phyloP scores from a whole-genome alignment of 2,888 invertebrate species.

The Busseola fusca region DNA sequence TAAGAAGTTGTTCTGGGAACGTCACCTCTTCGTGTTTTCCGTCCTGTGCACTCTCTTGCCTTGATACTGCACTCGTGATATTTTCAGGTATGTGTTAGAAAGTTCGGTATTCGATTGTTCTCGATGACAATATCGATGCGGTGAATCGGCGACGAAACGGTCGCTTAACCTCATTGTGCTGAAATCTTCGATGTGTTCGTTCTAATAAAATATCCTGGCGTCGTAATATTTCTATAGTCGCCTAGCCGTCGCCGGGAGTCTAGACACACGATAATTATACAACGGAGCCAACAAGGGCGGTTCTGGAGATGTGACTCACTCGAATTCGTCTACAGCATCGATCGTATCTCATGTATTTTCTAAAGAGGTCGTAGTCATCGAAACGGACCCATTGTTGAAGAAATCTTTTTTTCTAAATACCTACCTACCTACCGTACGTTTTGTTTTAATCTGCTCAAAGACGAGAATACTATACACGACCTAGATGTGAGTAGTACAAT shows the following conservation, averaged over 20 bases:
- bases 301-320: slow-evolving; percentile 84
- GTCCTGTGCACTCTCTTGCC: slow-evolving; percentile 83
- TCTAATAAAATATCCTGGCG: slow-evolving; percentile 70
- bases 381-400: slow-evolving; percentile 74
- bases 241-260: slow-evolving; percentile 84
- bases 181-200: slow-evolving; percentile 49
- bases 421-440: too few species aligned
- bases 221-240: slow-evolving; percentile 80
- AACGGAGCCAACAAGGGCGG: slow-evolving; percentile 83
- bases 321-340: slow-evolving; percentile 81
- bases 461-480: background rate
- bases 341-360: slow-evolving; percentile 79
- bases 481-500: slow-evolving; percentile 30
- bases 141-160: slow-evolving; percentile 40
- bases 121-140: slow-evolving; percentile 50
- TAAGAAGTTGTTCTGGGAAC: slow-evolving; percentile 80
- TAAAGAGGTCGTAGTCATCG: slow-evolving; percentile 76
- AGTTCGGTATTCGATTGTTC: slow-evolving; percentile 33
- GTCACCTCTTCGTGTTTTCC: slow-evolving; percentile 84
- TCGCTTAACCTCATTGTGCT: slow-evolving; percentile 63
- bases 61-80: slow-evolving; percentile 76
- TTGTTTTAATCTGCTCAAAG: slow-evolving; percentile 2
- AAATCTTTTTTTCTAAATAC: slow-evolving; percentile 60
- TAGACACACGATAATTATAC: slow-evolving; percentile 86
- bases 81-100: slow-evolving; percentile 77